A percentile compares a stretch with the other conserved stretches of the same genome.
These are phyloP conservation scores for Philhelius pedissequus DNA, from an alignment of 2,888 invertebrate genomes.

Conservation along the genomic window DNA sequence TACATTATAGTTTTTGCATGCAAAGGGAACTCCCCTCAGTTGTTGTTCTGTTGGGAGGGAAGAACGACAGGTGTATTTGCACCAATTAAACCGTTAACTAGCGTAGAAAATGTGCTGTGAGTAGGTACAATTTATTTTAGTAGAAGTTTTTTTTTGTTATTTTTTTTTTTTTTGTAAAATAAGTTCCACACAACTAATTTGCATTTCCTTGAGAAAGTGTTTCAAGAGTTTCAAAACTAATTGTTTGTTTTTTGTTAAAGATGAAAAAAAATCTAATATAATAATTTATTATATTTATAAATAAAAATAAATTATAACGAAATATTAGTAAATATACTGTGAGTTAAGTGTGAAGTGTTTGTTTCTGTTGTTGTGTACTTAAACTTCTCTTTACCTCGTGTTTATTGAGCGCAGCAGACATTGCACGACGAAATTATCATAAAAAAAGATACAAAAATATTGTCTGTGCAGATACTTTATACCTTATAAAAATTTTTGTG, in stretches of 20 bases:
- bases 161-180: neutral
- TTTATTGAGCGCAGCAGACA: constrained; percentile 44
- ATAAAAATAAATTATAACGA: neutral
- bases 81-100: constrained; percentile 53
- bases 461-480: constrained; percentile 47
- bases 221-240: constrained; percentile 36
- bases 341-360: constrained; percentile 27
- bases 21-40: constrained; percentile 15
- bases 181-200: constrained; percentile 34
- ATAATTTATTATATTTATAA: neutral
- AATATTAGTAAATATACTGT: neutral
- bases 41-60: neutral
- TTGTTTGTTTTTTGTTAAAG: neutral
- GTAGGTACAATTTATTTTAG: constrained; percentile 35
- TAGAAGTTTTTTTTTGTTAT: too few species aligned
- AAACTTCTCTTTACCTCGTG: neutral
- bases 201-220: constrained; percentile 66
- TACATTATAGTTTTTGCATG: too few species aligned
- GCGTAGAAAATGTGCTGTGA: constrained; percentile 37
- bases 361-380: neutral
- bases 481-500: neutral
- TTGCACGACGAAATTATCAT: constrained; percentile 45
- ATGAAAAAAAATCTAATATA: neutral
- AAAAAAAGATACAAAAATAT: constrained; percentile 13
- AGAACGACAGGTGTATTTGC: constrained; percentile 18